Evolutionary conservation across 2,113 vertebrate genomes (phyloP).

Genomic region (Sinosuthora webbiana): DNA sequence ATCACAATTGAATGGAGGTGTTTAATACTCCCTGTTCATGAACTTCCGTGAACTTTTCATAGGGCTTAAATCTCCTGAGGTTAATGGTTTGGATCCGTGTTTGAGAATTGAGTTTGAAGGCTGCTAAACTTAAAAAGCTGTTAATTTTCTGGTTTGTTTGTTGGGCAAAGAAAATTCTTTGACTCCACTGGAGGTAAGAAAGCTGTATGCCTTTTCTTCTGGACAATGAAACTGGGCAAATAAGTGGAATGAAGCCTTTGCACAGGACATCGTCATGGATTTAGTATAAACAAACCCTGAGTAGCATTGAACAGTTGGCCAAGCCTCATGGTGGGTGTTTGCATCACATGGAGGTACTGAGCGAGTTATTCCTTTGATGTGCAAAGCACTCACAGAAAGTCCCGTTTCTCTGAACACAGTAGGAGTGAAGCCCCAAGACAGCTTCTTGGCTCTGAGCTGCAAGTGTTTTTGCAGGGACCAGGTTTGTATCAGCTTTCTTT

Average conservation of each 20-base stretch:
- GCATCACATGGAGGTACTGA: conserved; percentile 48
- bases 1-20: conserved; percentile 32
- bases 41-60: conserved; percentile 37
- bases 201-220: conserved; percentile 4
- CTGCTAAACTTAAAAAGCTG: conserved; percentile 13
- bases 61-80: conserved; percentile 24
- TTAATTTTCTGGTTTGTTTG: not conserved
- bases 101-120: not conserved
- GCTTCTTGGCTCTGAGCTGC: conserved; percentile 40
- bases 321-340: conserved; percentile 44
- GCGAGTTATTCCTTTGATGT: conserved; percentile 33
- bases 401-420: conserved; percentile 37
- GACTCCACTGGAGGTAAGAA: not conserved
- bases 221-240: not conserved
- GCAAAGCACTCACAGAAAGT: conserved; percentile 23
- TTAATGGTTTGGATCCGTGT: conserved; percentile 19
- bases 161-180: conserved; percentile 4
- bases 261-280: not conserved
- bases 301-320: not conserved
- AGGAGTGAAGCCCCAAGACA: conserved; percentile 57
- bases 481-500: conserved; percentile 13
- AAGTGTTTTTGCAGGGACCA: conserved; percentile 3
- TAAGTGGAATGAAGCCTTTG: not conserved
- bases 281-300: conserved; percentile 16
- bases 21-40: conserved; percentile 50